phyloP scores from a whole-genome alignment of 1,140 invertebrate genomes.

The Oscheius sp. region DNA sequence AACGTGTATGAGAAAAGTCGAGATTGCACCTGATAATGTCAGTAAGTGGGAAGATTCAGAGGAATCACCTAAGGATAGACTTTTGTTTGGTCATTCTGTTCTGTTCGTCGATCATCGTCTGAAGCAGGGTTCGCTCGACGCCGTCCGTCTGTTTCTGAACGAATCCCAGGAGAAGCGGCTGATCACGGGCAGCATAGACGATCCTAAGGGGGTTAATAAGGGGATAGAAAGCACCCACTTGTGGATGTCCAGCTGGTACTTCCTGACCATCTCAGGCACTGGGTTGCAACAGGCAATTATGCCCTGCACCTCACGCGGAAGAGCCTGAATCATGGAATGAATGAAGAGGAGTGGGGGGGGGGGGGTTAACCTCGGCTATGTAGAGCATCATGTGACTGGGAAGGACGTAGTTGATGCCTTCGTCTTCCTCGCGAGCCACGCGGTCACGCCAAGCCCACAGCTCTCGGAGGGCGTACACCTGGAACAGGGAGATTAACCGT shows the following conservation, averaged over 20 bases:
- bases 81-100: constrained; percentile 37
- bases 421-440: constrained; percentile 81
- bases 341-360: no score
- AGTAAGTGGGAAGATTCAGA: no score
- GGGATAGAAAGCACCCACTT: constrained; percentile 31
- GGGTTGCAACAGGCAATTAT: constrained; percentile 89
- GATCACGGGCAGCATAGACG: constrained; percentile 30
- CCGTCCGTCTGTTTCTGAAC: not conserved
- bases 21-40: constrained; percentile 7
- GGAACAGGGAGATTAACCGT: no score
- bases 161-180: constrained; percentile 6
- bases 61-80: constrained; percentile 1
- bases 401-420: constrained; percentile 84
- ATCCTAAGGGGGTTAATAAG: constrained; percentile 21
- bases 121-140: not conserved
- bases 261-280: constrained; percentile 79
- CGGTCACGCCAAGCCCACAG: constrained; percentile 84
- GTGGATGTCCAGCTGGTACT: constrained; percentile 75
- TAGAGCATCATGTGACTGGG: constrained; percentile 92
- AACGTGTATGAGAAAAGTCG: constrained; percentile 27
- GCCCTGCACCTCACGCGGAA: constrained; percentile 88
- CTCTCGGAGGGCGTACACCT: constrained; percentile 77
- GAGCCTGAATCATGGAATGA: constrained; percentile 37
- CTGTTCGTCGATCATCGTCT: constrained; percentile 26
- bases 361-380: constrained; percentile 77